Base-by-base conservation (phyloP, 2,797 vertebrate species). In the Podarcis lilfordi region DNA sequence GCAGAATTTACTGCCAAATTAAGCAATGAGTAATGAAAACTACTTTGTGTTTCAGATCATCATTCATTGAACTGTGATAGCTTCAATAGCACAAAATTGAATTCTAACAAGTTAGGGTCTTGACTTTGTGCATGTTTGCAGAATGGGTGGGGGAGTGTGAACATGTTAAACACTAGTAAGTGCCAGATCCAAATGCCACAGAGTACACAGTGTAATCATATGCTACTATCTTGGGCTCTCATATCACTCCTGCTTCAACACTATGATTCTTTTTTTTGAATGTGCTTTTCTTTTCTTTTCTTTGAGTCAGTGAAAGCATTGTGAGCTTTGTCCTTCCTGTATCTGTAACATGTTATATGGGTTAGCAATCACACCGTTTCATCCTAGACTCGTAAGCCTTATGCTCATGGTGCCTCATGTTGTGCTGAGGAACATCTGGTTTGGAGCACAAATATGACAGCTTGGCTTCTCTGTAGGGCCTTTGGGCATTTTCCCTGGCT, bases 1-100 rank as follows among this genome's bases (percentile, higher is more conserved):
- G 95, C 93, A 93, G 94, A 94, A 95, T 97, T 96, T 97, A 94
- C 95, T 96, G 96, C 96, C 96, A 97, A 96, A 97, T 97, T 96
- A 97, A 97, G 95, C 94, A 94, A 94, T 95, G 96, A 97, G 90
- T 96, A 96, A 97, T 96, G 96, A 95, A 96, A 96, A 96, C 91
- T 95, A 96, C 86, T 92, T 95, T 95, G 95, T 94, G 87, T 95
- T 95, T 86, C 92, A 96, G 84, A 95, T 93, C 95, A 96, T 95
- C 95, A 96, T 95, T 96, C 96, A 95, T 89, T 95, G 96, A 96
- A 96, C 94, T 96, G 94, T 94, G 96, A 95, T 95, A 94, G 95
- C 93, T 94, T 94, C 75, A 85, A 93, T 40, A 82, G 94, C 92
- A 92, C 11, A 96, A 96, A 95, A 96, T 95, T 95, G 95, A 96